Base-by-base conservation (phyloP, 2,113 vertebrate genomes). In the Alosa alosa region DNA sequence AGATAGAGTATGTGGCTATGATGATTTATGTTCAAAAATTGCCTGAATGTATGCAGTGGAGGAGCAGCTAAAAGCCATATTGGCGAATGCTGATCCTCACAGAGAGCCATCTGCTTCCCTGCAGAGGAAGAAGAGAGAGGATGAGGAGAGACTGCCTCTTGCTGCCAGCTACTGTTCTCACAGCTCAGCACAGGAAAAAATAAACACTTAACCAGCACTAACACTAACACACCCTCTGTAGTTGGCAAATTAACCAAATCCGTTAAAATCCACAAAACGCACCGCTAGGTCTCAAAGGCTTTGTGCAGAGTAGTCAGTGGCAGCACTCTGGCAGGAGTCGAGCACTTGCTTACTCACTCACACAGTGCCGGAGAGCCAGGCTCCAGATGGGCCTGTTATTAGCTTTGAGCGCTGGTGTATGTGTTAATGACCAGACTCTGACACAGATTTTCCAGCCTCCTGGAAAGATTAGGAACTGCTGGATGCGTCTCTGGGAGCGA, bases 331-430 rank as follows among this genome's bases (percentile, higher is more conserved):
- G 72, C 64, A 36, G 64, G 13, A 55, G 15, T 17, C 47, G 1
- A 49, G 6, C 60, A 8, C 55, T 18, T 57, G 15, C 60, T 25
- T 3, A 9, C 60, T 25, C 9, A 13, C 10, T 55, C 52, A 15
- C 25, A 78, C 13, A 39, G 25, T 31, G 8, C 64, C 4, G 10
- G 39, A 44, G 60, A 55, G 82, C 50, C 89, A 86, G 86, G 86
- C 84, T 86, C 91, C 92, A 93, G 88, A 92, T 91, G 90, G 90
- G 83, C 81, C 0, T 75, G 86, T 55, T 83, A 86, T 86, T 90
- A 87, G 88, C 47, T 39, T 78, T 6, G 50, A 86, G 82, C 81
- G n/a, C 4, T 41, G 49, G 83, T 88, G 41, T 44, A 1, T 44
- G 41, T 44, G 89, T 55, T 86, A 90, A 89, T 89, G 84, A 89